Percentiles rank a stretch among this genome's conserved stretches.
Evolutionary conservation across 2,888 invertebrate species (phyloP).

Genomic region (Amblyjoppa fuscipennis): DNA sequence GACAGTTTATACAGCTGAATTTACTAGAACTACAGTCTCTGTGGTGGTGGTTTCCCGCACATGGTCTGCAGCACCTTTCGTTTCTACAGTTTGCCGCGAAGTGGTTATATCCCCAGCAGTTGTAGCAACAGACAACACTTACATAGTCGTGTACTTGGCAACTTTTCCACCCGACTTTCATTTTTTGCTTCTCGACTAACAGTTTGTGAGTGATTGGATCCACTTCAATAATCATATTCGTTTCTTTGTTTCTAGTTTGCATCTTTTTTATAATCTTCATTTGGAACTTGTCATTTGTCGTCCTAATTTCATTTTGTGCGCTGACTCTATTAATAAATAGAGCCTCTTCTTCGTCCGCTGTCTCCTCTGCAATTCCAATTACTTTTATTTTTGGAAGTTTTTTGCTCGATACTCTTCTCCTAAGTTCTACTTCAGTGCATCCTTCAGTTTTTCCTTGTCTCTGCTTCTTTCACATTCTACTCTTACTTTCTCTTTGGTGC

Average conservation of each 20-base stretch:
- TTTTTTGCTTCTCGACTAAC: constrained; percentile 21
- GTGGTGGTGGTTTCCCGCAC: background rate
- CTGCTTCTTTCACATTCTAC: constrained; percentile 48
- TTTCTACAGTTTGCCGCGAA: constrained; percentile 13
- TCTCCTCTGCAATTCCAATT: constrained; percentile 50
- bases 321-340: constrained; percentile 36
- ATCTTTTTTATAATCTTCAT: constrained; percentile 19
- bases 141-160: constrained; percentile 29
- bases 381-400: constrained; percentile 10
- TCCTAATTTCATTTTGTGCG: constrained; percentile 34
- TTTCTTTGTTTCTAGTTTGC: constrained; percentile 12
- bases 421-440: constrained; percentile 37
- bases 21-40: background rate
- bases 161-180: constrained; percentile 27
- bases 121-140: constrained; percentile 12
- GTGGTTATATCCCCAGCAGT: constrained; percentile 33
- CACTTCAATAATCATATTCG: constrained; percentile 39
- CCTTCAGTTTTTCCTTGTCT: constrained; percentile 26
- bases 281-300: background rate
- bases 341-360: constrained; percentile 34
- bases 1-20: constrained; percentile 24
- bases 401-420: constrained; percentile 51
- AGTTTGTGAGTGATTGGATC: constrained; percentile 24
- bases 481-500: constrained; percentile 38
- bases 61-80: background rate